These are phyloP conservation scores for Thera britannica DNA, from an alignment of 2,888 invertebrate genomes.

Conservation along the genomic window DNA sequence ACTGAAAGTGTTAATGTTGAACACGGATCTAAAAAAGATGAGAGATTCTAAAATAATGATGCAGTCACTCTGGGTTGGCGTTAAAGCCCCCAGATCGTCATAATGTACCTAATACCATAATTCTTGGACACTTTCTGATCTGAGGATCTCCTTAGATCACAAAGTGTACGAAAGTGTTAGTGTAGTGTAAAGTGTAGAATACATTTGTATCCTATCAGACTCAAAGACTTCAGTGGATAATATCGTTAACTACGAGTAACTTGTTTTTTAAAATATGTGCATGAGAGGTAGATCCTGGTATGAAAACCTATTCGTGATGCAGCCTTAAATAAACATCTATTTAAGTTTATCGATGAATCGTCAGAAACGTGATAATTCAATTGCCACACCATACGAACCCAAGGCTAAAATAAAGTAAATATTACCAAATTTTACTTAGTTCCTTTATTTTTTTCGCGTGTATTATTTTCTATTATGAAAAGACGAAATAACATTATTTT, in stretches of 20 bases:
- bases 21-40: background rate
- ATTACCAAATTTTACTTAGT: constrained; percentile 30
- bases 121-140: too few relatives aligned
- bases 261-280: background rate
- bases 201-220: too few relatives aligned
- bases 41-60: background rate
- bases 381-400: constrained; percentile 59
- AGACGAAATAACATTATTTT: background rate
- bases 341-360: constrained; percentile 50
- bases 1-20: background rate
- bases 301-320: constrained; percentile 24
- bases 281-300: constrained; percentile 8
- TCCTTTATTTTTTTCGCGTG: constrained; percentile 15
- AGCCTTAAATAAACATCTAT: constrained; percentile 29
- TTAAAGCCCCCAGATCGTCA: too few relatives aligned
- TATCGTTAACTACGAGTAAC: too few relatives aligned
- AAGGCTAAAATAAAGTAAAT: constrained; percentile 68
- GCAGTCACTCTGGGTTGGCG: too few relatives aligned
- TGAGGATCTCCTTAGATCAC: too few relatives aligned
- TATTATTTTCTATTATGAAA: background rate
- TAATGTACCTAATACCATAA: too few relatives aligned
- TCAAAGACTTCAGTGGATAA: too few relatives aligned
- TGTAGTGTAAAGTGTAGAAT: too few relatives aligned
- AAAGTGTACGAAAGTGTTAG: too few relatives aligned
- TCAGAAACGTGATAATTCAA: constrained; percentile 68